Percentiles rank a stretch among this genome's conserved stretches.
Conservation (phyloP, 2,888 invertebrate species). For the Ectemnius lituratus region DNA sequence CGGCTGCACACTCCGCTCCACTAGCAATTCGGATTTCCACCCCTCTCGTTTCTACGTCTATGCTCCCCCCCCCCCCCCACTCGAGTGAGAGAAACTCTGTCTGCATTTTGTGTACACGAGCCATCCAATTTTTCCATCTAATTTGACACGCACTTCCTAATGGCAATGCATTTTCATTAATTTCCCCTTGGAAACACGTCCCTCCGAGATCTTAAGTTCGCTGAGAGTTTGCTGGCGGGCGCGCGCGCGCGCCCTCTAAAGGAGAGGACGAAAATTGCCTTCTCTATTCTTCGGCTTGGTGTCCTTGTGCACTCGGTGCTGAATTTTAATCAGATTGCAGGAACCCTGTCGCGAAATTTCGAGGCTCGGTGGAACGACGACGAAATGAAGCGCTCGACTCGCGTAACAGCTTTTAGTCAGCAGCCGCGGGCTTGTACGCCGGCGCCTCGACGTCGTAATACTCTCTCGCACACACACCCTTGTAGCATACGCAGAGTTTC, state of each 20-base stretch:
- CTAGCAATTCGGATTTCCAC: neutral
- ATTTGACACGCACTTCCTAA: too few species aligned
- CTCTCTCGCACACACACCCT: constrained; percentile 13
- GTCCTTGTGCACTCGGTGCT: neutral
- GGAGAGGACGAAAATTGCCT: too few species aligned
- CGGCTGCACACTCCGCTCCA: constrained; percentile 28
- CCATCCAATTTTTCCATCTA: neutral
- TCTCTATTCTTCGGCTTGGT: neutral
- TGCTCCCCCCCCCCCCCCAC: too few species aligned
- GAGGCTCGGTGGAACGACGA: constrained; percentile 7
- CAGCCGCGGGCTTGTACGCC: constrained; percentile 38
- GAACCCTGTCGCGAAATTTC: constrained; percentile 1
- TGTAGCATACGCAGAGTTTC: constrained; percentile 18
- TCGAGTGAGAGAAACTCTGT: too few species aligned
- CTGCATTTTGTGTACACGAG: neutral
- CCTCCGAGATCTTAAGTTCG: neutral
- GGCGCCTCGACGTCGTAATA: constrained; percentile 36
- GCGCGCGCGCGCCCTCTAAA: neutral
- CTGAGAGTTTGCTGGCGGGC: constrained; percentile 1
- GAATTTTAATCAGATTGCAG: constrained; percentile 15
- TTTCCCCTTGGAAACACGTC: too few species aligned
- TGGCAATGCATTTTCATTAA: too few species aligned
- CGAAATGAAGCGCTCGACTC: constrained; percentile 7
- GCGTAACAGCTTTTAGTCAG: constrained; percentile 26
- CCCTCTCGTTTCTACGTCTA: neutral